Percentiles rank a stretch among this genome's conserved stretches.
phyloP scores from a whole-genome alignment of 92 coral and sea anemone species.

The Montipora capitata region DNA sequence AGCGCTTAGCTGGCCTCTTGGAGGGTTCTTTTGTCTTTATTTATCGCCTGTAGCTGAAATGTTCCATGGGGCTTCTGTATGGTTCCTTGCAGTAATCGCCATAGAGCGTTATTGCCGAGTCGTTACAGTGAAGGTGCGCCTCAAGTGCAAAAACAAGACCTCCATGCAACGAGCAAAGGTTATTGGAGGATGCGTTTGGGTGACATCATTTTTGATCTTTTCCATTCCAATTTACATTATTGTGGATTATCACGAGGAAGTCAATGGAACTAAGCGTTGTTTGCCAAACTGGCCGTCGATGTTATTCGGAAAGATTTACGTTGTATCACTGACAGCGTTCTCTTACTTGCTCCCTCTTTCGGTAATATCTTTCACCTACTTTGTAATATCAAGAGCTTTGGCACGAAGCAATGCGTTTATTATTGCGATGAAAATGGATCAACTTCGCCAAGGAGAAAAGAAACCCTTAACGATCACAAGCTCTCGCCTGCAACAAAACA shows the following conservation, averaged over 20 bases:
- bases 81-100: conserved; percentile 36
- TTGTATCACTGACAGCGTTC: neutral
- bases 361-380: conserved; percentile 25
- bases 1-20: conserved; percentile 27
- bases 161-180: neutral
- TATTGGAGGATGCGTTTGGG: conserved; percentile 21
- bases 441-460: neutral
- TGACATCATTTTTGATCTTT: conserved; percentile 19
- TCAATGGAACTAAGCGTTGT: neutral
- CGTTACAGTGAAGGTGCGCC: neutral
- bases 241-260: neutral
- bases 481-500: conserved; percentile 39
- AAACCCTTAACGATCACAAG: neutral
- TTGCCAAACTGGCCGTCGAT: neutral
- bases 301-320: neutral
- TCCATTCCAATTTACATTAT: conserved; percentile 29
- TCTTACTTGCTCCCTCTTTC: conserved; percentile 29
- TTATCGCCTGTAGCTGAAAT: conserved; percentile 46
- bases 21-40: conserved; percentile 55
- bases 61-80: conserved; percentile 68
- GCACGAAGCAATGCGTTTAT: conserved; percentile 6
- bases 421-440: neutral
- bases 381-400: conserved; percentile 3
- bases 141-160: neutral
- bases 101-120: conserved; percentile 15